Base-by-base conservation (phyloP, 2,888 invertebrate species). In the Eilema depressum region DNA sequence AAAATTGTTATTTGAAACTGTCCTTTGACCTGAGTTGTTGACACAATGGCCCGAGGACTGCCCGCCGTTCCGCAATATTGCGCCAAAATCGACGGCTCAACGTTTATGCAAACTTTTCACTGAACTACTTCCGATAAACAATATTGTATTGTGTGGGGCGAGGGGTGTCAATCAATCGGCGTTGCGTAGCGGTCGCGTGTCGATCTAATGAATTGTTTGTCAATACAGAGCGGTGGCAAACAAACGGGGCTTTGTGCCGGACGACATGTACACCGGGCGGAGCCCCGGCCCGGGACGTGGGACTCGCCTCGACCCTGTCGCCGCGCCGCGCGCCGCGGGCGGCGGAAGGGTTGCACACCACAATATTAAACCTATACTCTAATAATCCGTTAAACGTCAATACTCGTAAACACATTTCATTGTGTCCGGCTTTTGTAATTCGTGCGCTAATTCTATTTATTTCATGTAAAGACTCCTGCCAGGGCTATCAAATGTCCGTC, bases 161-260 rank as follows among this genome's bases (percentile, higher is more conserved):
- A 66, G 53, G 81, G 75, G 82, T 79, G 85, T 83, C 87, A 83
- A 87, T 88, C 87, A 85, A 83, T 86, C 87, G 82, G 73, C 79
- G 77, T 85, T 83, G 87, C 85, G 84, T 82, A 80, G 83, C 60
- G 82, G 75, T 82, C 93, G 87, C 93, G 93, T 92, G 92, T 85
- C 91, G 85, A 84, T 82, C 75, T 91, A 91, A 90, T 88, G 89
- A 91, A 85, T 87, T 81, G 85, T 87, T 86, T 86, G 88, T 85
- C 89, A 88, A 88, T 87, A 88, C 62, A 37, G 61, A 69, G 86
- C 68, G 33, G 66, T 20, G 63, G 37, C 85, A 85, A 86, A 86
- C 80, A 84, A 85, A 81, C 75, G 68, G 62, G 63, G 64, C 74
- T 77, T 68, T 71, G 68, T 71, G 62, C 66, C 65, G 63, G 64